Evolutionary conservation across 2,888 invertebrate species (phyloP), one percentile per base, ranked within the genome.

Genomic region (Lasioglossum morio): DNA sequence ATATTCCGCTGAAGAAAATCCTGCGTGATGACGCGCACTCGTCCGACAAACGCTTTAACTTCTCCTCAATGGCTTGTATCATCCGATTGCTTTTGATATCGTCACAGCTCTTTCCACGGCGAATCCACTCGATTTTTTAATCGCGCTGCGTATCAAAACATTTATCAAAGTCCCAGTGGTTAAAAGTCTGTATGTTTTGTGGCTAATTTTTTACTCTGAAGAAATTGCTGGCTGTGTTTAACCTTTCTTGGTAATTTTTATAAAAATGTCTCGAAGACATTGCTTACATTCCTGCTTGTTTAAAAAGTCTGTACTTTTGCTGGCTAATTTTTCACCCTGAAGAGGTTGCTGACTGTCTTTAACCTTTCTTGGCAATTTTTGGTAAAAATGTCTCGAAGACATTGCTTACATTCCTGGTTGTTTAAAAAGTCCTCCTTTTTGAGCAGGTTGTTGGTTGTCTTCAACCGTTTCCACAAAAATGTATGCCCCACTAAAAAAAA

Each of bases 1-100:
- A 86, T 76, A 80, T 82, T 79, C 74, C 14, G 16, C 30, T 19
- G 14, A 27, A 46, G 43, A 30, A 72, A 80, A 82, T 83, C 60
- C 70, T 43, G 43, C 30, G 34, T 12, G 34, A 27, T 30, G 53
- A 2, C n/a, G 23, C 23, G 23, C 53, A 2, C 66, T 66, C 69
- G 34, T 60, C 30, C 16, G 70, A 82, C 30, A 43, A 37, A 40
- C 53, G 81, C 57, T 81, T 73, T 46, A 66, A n/a, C 19, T 34
- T n/a, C 34, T 43, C 72, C 43, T 75, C 75, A 79, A 69, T n/a
- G 69, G 27, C n/a, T 40, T 57, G 27, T 57, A 43, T 82, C 73
- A 34, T 57, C 14, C 4, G 19, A 16, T n/a, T 30, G 72, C 69
- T 46, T 63, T 76, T 53, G 48, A 63, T 66, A 30, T 8, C 37